Evolutionary conservation across 2,797 vertebrate species (phyloP).

Genomic region (Melanotaenia parkinsoni): DNA sequence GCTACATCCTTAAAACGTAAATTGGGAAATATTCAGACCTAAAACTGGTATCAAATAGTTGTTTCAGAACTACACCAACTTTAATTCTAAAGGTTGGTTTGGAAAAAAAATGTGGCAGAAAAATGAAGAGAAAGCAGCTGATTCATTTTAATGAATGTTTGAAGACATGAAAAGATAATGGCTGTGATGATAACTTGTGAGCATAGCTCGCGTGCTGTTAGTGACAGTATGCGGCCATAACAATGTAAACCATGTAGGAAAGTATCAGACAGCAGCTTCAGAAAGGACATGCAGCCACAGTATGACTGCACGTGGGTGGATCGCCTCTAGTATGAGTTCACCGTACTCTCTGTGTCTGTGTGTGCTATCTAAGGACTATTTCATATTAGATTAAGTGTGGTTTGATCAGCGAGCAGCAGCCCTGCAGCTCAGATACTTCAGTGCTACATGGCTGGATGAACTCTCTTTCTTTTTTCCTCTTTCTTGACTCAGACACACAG

Average conservation of each 20-base stretch:
- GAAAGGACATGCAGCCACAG: slow-evolving; percentile 30
- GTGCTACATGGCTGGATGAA: slow-evolving; percentile 26
- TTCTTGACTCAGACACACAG: neutral
- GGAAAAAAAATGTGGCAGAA: neutral
- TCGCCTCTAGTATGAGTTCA: slow-evolving; percentile 20
- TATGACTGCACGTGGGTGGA: slow-evolving; percentile 46
- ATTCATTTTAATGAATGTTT: neutral
- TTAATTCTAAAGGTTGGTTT: neutral
- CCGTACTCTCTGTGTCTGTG: slow-evolving; percentile 3
- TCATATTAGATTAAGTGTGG: slow-evolving; percentile 42
- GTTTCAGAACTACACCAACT: neutral
- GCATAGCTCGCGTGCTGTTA: neutral
- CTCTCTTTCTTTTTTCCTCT: neutral
- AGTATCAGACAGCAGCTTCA: slow-evolving; percentile 19
- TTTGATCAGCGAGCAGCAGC: slow-evolving; percentile 39
- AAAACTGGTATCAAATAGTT: neutral
- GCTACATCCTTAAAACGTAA: too few species aligned
- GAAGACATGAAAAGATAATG: neutral
- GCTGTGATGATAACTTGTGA: neutral
- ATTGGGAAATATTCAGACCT: too few species aligned
- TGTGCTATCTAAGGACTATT: slow-evolving; percentile 34
- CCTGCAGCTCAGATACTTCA: slow-evolving; percentile 28
- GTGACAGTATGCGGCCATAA: neutral
- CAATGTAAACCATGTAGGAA: slow-evolving; percentile 2
- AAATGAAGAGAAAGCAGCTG: neutral